A percentile compares a stretch with the other conserved stretches of the same genome.
Evolutionary conservation across 2,113 vertebrate genomes (phyloP).

Genomic region (Dromiciops gliroides): DNA sequence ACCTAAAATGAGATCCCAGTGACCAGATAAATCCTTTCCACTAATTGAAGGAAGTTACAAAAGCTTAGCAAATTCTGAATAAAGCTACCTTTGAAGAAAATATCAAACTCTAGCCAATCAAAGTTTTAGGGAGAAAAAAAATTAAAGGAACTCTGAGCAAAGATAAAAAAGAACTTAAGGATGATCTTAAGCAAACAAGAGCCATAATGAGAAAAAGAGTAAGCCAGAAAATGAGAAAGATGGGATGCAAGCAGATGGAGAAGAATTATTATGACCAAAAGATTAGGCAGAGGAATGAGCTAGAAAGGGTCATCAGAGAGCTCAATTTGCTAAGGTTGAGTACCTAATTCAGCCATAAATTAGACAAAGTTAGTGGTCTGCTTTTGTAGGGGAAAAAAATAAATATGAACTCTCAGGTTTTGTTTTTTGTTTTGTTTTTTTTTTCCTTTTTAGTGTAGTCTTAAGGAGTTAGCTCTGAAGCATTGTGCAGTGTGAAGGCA

Average conservation of each 20-base stretch:
- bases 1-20: conserved; percentile 67
- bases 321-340: conserved; percentile 6
- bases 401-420: background rate
- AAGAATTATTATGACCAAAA: conserved; percentile 7
- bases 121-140: conserved; percentile 19
- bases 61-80: conserved; percentile 55
- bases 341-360: conserved; percentile 36
- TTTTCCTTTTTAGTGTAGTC: background rate
- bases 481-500: background rate
- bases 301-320: background rate
- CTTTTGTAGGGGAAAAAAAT: background rate
- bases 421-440: no score
- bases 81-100: conserved; percentile 63
- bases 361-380: conserved; percentile 19
- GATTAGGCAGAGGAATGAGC: conserved; percentile 3
- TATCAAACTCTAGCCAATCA: conserved; percentile 70
- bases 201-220: conserved; percentile 64
- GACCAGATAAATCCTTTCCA: conserved; percentile 52
- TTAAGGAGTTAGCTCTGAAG: background rate
- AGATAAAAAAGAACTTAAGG: conserved; percentile 73
- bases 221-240: conserved; percentile 45
- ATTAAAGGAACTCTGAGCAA: conserved; percentile 55
- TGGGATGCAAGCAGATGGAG: background rate
- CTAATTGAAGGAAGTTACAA: conserved; percentile 58
- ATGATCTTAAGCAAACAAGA: conserved; percentile 72